Percentiles rank a stretch among this genome's conserved stretches.
These are phyloP conservation scores for Periplaneta americana DNA, from an alignment of 1,140 invertebrate genomes.

Conservation along the genomic window DNA sequence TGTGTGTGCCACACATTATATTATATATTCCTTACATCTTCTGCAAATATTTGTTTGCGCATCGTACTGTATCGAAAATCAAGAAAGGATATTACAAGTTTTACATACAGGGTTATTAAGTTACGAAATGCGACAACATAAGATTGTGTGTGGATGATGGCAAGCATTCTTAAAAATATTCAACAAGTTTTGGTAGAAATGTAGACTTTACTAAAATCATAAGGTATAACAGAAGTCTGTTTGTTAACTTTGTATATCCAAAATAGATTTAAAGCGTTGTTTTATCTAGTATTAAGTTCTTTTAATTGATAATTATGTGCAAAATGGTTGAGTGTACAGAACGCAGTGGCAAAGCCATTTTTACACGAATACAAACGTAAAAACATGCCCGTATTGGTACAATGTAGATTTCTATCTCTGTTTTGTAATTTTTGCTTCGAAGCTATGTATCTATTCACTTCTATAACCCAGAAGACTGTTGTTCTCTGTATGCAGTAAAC, in stretches of 20 bases:
- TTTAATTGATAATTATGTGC: background rate
- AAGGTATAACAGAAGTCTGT: background rate
- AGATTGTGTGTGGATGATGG: background rate
- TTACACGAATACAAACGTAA: background rate
- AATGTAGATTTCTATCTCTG: background rate
- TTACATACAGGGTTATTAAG: background rate
- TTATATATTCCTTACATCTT: too few relatives aligned
- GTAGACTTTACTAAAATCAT: slow-evolving; percentile 18
- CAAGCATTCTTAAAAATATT: background rate
- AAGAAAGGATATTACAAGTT: background rate
- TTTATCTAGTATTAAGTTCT: slow-evolving; percentile 11
- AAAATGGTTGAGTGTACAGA: background rate
- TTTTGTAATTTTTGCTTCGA: too few relatives aligned
- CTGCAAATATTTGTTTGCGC: too few relatives aligned
- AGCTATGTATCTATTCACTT: background rate
- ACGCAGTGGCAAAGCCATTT: background rate
- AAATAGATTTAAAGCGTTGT: slow-evolving; percentile 2
- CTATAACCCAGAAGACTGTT: background rate
- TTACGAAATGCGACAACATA: background rate
- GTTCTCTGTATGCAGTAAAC: slow-evolving; percentile 18
- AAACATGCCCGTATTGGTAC: background rate
- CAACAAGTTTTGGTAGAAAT: background rate
- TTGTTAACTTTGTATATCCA: background rate
- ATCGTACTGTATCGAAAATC: background rate
- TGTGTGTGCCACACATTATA: too few relatives aligned